Base-by-base conservation (phyloP, 2,113 vertebrate genomes). In the Marmota monax region DNA sequence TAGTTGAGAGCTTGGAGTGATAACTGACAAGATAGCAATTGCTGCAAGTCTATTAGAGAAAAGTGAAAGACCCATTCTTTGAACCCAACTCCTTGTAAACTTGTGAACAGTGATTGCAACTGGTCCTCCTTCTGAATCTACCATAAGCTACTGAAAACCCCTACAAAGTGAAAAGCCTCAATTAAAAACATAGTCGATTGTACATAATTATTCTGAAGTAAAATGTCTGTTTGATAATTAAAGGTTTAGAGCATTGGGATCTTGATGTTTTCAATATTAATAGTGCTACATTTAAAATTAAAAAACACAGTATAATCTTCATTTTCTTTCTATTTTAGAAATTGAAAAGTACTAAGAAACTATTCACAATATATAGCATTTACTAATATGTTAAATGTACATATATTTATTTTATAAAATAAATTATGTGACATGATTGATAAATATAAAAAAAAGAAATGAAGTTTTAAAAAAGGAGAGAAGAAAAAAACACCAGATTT, bases 171-270 rank as follows among this genome's bases (percentile, higher is more conserved):
- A 45, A 94, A 63, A 87, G 2, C 48, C 39, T 96, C 25, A 73
- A 29, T 45, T 72, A 74, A 83, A 90, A 86, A 13, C 4, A 42
- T 72, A 67, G 56, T 87, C 73, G 61, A 65, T 77, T 70, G 16
- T 37, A 69, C 25, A 79, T 48, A 65, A 72, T 90, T 90, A 53
- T 93, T 83, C 23, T 77, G 51, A 86, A 95, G 63, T 83, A 82
- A 63, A 29, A 23, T 37, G 39, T 27, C 84, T 69, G 12, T 79
- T 58, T 79, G 51, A 61, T 56, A 23, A 77, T 86, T 93, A n/a
- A 83, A 18, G 42, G 13, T 83, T n/a, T 37, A 56, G 29, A 10
- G 4, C 14, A 13, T 22, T 42, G 29, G 34, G 12, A 77, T 77
- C 7, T 27, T 63, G 61, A 63, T 25, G 69, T 86, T 63, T 16